Evolutionary conservation across 2,888 invertebrate species (phyloP), one percentile per base, ranked within the genome.

Genomic region (Acleris laterana): DNA sequence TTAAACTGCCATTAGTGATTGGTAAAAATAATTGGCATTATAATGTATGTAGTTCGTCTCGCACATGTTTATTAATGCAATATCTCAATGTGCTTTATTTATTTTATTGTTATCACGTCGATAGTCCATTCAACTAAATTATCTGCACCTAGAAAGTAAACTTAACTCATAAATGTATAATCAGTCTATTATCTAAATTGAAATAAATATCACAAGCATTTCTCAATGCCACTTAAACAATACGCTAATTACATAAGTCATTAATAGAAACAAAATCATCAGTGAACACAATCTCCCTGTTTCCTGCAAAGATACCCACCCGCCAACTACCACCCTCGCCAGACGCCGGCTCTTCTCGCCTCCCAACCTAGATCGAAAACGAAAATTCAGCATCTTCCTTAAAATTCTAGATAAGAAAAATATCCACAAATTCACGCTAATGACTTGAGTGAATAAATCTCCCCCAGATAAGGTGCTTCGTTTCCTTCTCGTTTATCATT

Each of bases 321-420:
- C 92, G 82, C 92, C 91, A 93, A 83, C 86, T 86, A 83, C 92
- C 90, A 88, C 80, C 81, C 77, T 89, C 91, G 77, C 82, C 88
- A 72, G 83, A 71, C 66, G 89, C 90, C 79, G 85, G 87, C 78
- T 90, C 89, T 81, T 79, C 82, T 86, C 77, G 74, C 87, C 89
- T 89, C 86, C 85, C 90, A 79, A 91, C 93, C 92, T 92, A 93
- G 85, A 92, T 91, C 81, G 89, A 90, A 93, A 93, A 91, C 89
- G 89, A 92, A 92, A 91, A 89, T 89, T 89, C 89, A 91, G 83
- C 85, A 82, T 85, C 81, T 80, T 86, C 88, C 85, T 88, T 78
- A 82, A 81, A 77, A 80, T 71, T 77, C 73, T 78, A 84, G 83
- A 87, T 85, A 87, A 88, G 81, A 79, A 82, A 87, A 86, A 84